These are phyloP conservation scores for Physella acuta DNA, from an alignment of 1,140 invertebrate genomes.

Conservation along the genomic window DNA sequence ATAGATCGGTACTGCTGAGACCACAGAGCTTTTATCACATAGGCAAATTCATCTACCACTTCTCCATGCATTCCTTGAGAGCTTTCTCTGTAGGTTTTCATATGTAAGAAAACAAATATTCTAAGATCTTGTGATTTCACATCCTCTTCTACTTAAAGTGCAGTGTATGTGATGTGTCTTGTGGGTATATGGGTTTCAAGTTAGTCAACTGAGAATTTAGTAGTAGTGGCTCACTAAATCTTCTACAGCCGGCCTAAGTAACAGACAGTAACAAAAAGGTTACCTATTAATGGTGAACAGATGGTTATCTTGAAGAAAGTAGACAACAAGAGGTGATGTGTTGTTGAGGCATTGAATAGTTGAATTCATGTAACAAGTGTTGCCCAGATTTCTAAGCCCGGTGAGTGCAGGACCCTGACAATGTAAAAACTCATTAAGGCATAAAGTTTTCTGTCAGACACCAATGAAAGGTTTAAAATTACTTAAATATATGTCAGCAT, in stretches of 20 bases:
- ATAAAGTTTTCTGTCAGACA: no score
- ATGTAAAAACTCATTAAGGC: not conserved
- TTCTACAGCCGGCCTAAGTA: no score
- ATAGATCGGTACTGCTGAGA: conserved; percentile 68
- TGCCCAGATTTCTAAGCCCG: conserved; percentile 70
- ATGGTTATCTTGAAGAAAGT: conserved; percentile 66
- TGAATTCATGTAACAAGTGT: conserved; percentile 76
- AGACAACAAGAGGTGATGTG: conserved; percentile 71
- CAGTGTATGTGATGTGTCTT: not conserved
- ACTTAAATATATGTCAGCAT: no score
- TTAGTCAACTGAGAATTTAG: no score
- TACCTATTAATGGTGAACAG: conserved; percentile 55
- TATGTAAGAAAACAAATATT: not conserved
- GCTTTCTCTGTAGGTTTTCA: conserved; percentile 37
- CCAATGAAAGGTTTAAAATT: no score
- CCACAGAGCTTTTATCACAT: conserved; percentile 61
- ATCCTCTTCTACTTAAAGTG: not conserved
- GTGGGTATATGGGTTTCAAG: no score
- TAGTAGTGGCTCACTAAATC: no score
- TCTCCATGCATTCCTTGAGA: conserved; percentile 56
- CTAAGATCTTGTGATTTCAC: not conserved
- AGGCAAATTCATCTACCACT: conserved; percentile 60
- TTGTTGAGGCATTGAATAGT: conserved; percentile 69
- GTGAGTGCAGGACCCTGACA: conserved; percentile 71
- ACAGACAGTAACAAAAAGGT: no score